Conservation (phyloP, 2,797 vertebrate species). For the Premnoplex brunnescens region DNA sequence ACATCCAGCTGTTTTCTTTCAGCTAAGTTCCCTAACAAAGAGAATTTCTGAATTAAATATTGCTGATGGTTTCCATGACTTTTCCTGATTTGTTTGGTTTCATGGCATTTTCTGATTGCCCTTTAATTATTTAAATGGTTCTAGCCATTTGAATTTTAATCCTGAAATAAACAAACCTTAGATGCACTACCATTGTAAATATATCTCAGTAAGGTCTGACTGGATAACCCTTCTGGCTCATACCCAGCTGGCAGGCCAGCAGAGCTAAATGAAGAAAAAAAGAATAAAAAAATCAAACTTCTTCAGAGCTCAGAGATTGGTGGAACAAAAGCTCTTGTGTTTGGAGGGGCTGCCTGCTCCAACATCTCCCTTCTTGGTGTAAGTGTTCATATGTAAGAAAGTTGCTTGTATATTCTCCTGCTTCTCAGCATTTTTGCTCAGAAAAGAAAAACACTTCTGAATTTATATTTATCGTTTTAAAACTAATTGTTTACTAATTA, state of each 20-base stretch:
- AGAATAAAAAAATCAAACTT: slow-evolving; percentile 23
- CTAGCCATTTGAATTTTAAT: slow-evolving; percentile 74
- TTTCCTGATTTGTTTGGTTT: slow-evolving; percentile 74
- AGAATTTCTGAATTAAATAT: slow-evolving; percentile 77
- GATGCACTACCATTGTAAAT: slow-evolving; percentile 59
- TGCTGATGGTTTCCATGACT: slow-evolving; percentile 74
- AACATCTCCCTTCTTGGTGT: slow-evolving; percentile 19
- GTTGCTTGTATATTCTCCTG: slow-evolving; percentile 55
- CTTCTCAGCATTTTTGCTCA: not conserved
- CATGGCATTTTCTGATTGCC: slow-evolving; percentile 67
- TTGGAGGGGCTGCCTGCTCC: slow-evolving; percentile 30
- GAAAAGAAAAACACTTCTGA: not conserved
- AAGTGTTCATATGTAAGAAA: slow-evolving; percentile 44
- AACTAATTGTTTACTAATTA: slow-evolving; percentile 15
- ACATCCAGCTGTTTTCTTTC: slow-evolving; percentile 78
- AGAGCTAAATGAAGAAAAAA: slow-evolving; percentile 39
- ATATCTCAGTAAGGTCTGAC: slow-evolving; percentile 63
- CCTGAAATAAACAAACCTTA: slow-evolving; percentile 72
- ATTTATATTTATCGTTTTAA: slow-evolving; percentile 30
- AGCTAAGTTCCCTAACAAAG: slow-evolving; percentile 74
- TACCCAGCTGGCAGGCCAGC: slow-evolving; percentile 69
- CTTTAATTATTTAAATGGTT: slow-evolving; percentile 73
- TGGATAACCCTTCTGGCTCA: slow-evolving; percentile 74
- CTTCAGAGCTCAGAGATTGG: slow-evolving; percentile 46
- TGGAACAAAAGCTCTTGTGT: slow-evolving; percentile 67